A percentile compares a stretch with the other conserved stretches of the same genome.
phyloP scores from a whole-genome alignment of 2,888 invertebrate species.

The Epirrhoe alternata region DNA sequence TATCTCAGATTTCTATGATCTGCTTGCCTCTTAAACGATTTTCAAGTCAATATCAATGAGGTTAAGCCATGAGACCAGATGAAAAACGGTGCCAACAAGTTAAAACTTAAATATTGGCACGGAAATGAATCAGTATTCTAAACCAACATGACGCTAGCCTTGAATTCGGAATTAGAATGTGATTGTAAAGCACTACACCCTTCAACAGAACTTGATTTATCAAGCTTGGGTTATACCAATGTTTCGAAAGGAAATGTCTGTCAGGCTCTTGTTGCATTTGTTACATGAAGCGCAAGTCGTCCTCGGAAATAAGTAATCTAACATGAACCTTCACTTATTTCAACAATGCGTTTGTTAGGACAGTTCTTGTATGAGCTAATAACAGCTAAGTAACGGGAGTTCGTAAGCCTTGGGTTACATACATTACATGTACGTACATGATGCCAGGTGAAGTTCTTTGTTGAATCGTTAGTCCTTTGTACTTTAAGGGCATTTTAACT shows the following conservation, averaged over 20 bases:
- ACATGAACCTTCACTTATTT: constrained; percentile 9
- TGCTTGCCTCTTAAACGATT: not conserved
- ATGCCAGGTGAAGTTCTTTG: no score
- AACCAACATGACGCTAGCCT: constrained; percentile 25
- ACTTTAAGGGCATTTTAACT: no score
- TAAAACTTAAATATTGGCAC: constrained; percentile 11
- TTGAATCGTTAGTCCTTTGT: no score
- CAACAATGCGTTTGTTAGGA: not conserved
- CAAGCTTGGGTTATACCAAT: not conserved
- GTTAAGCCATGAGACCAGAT: not conserved
- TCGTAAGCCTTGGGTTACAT: no score
- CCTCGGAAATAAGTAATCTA: constrained; percentile 14
- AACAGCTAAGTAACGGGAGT: no score
- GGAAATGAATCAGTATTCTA: constrained; percentile 18
- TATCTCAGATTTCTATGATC: no score
- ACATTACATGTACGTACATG: no score
- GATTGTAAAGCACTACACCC: constrained; percentile 29
- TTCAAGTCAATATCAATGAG: not conserved
- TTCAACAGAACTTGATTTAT: constrained; percentile 6
- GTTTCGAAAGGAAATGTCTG: not conserved
- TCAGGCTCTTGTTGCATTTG: not conserved
- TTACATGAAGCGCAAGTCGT: not conserved
- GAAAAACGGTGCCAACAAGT: not conserved
- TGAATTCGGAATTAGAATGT: constrained; percentile 29
- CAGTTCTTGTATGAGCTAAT: not conserved